Evolutionary conservation across 2,888 invertebrate species (phyloP), one percentile per base, ranked within the genome.

Genomic region (Drosophila aldrichi): DNA sequence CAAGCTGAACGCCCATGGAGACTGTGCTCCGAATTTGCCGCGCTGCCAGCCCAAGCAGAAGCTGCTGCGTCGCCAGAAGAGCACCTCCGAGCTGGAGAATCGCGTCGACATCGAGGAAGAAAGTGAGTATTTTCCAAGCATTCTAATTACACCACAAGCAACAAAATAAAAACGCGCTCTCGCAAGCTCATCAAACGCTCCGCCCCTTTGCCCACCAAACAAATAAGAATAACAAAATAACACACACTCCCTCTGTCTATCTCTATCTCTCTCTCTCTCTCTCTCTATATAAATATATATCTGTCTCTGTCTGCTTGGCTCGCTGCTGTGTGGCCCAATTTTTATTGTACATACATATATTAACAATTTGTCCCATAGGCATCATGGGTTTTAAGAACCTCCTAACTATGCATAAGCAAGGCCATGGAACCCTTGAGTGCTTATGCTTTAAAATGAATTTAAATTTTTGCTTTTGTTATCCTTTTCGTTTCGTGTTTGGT

Each of bases 1-100:
- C 93, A 98, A 98, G 93, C 95, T 97, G 94, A 98, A 98, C 93
- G 96, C 97, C 61, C 98, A 98, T 93, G 95, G 96, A 49, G 97
- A 98, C 92, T 98, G 98, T 93, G 95, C 97, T 93, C 96, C 97
- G 14, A 95, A 96, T 88, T 96, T 96, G 20, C 95, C 95, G 70
- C 96, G 96, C 91, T 98, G 98, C 92, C 97, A 97, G 91, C 96
- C 97, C 18, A 97, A 97, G 93, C 96, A 97, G 29, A 94, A 96
- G 60, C 94, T 98, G 61, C 94, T 98, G 70, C 95, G 98, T 75
- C 94, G 98, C 58, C 98, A 98, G 93, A 97, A 97, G 93, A 97
- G 97, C 85, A 97, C 97, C 59, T 97, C 97, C 12, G 96, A 96
- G 92, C 95, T 96, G 75, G 96, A 96, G 91, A 95, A 96, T 40